A percentile compares a stretch with the other conserved stretches of the same genome.
These are phyloP conservation scores for Aeoliscus strigatus DNA, from an alignment of 2,797 vertebrate species.

Conservation along the genomic window DNA sequence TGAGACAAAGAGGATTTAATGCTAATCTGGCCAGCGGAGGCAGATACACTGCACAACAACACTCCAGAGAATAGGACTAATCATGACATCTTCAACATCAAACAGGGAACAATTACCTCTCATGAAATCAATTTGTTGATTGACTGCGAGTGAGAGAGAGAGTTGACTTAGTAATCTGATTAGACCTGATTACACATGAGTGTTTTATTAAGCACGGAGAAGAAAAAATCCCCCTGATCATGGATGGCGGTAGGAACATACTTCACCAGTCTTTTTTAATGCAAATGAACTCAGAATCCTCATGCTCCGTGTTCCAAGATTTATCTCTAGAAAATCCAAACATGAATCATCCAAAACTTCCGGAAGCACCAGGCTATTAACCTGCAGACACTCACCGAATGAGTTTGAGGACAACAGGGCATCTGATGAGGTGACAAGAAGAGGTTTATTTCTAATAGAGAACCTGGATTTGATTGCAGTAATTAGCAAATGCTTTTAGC, in stretches of 20 bases:
- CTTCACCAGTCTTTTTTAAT: too few species aligned
- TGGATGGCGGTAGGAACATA: too few species aligned
- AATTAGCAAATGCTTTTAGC: constrained; percentile 52
- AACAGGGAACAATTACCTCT: constrained; percentile 53
- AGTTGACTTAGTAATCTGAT: constrained; percentile 33
- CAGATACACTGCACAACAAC: constrained; percentile 27
- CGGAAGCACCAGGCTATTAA: too few species aligned
- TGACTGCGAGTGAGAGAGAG: constrained; percentile 23
- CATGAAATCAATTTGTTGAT: constrained; percentile 48
- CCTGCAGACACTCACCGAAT: too few species aligned
- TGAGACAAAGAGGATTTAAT: constrained; percentile 67
- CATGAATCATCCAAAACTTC: too few species aligned
- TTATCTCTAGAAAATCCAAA: too few species aligned
- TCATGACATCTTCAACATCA: constrained; percentile 54
- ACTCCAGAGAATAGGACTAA: constrained; percentile 53
- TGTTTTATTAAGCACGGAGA: constrained; percentile 15
- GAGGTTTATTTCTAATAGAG: constrained; percentile 42
- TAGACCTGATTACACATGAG: constrained; percentile 36
- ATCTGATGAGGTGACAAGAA: constrained; percentile 46
- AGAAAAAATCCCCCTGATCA: constrained; percentile 1
- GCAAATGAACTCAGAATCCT: too few species aligned
- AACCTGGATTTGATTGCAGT: constrained; percentile 48
- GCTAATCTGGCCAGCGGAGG: constrained; percentile 61
- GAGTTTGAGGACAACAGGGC: constrained; percentile 1
- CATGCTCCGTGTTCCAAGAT: too few species aligned